Evolutionary conservation across 2,888 invertebrate genomes (phyloP), one percentile per base, ranked within the genome.

Genomic region (Polydrusus tereticollis): DNA sequence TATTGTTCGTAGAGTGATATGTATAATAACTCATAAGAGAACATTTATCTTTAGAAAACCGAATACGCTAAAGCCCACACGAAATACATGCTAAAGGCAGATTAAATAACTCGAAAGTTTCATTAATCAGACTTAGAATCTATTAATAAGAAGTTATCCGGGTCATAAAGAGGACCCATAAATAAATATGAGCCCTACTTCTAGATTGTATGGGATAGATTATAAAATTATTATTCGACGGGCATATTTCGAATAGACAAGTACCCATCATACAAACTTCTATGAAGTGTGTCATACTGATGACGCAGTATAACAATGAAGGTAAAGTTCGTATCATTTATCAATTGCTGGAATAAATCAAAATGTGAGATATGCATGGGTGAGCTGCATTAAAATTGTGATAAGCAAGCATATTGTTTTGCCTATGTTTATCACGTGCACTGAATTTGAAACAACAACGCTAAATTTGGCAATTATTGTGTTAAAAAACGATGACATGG

Each of bases 81-180:
- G 20, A 23, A 59, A 26, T 16, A 41, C 36, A 21, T 43, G 59
- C 59, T 23, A 41, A 41, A 59, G 59, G 43, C 43, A 43, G 21
- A 41, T 20, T 21, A 43, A 41, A 41, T 26, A 21, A 41, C 38
- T 10, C 29, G 16, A 29, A 58, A 41, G 33, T 62, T 47, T 63
- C 50, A 63, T 50, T 63, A 50, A 45, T 63, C 63, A 63, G 47
- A 50, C 47, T 63, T 33, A 50, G 33, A 36, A 16, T 50, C 47
- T 47, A 50, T 63, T 63, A 63, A 63, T 63, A 63, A 50, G 47
- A 50, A 47, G 36, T 63, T 63, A 63, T 47, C 29, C 63, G 14
- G 47, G 63, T 33, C 14, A 47, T 47, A 33, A 50, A 33, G 47
- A n/a, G 20, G 63, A 33, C 33, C 50, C 38, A 63, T 45, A 21